Base-by-base conservation (phyloP, 2,797 vertebrate species). In the Eurystomus glaucurus region DNA sequence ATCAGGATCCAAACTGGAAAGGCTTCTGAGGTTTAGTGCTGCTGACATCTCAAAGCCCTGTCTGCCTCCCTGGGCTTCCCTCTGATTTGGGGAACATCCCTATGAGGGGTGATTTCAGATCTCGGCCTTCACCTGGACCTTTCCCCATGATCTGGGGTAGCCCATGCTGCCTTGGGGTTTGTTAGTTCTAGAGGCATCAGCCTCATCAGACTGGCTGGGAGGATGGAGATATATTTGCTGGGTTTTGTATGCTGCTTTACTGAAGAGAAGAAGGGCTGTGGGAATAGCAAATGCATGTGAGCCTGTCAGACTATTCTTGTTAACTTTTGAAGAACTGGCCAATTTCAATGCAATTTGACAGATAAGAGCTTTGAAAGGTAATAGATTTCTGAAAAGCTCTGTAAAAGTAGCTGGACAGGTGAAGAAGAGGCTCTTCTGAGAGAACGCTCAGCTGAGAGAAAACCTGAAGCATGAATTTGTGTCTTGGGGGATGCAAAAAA, bases 311-410 rank as follows among this genome's bases (percentile, higher is more conserved):
- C 28, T 76, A 5, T 41, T 78, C 74, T 22, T 48, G 62, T 68
- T 71, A 33, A 58, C 37, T 77, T 57, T 21, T 50, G 64, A 95
- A 84, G 70, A 85, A 90, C 2, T 76, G 75, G 22, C 45, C 78
- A 50, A 79, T 95, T 91, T 79, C 62, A 69, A 28, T 54, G 51
- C 22, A 72, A 54, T 93, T 90, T 85, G 86, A 85, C 62, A 79
- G 66, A 45, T 5, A 75, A 64, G 45, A 78, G 14, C 37, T 94
- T 65, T 3, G 16, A 64, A 87, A 68, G 41, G 17, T 19, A 79
- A 43, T 16, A 37, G 15, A 7, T 65, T 72, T 79, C 58, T 95
- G 70, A 75, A 90, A 82, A 87, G 58, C 15, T 41, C 46, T 79
- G 45, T 66, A 45, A 95, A 71, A 93, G 64, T 28, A 82, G 28